Evolutionary conservation across 2,797 vertebrate species (phyloP), one percentile per base, ranked within the genome.

Genomic region (Graptemys geographica): DNA sequence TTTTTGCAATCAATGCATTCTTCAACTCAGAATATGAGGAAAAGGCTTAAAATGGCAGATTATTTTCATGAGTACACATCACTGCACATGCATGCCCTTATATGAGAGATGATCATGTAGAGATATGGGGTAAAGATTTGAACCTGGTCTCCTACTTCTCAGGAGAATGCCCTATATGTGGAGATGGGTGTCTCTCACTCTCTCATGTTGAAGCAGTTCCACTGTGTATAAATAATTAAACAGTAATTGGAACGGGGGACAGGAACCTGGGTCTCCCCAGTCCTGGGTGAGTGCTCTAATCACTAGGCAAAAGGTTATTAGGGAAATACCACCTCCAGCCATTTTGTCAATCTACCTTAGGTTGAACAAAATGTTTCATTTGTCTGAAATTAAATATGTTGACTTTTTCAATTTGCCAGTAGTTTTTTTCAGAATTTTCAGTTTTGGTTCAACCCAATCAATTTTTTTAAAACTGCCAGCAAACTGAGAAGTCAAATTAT

Each of bases 11-110:
- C 4, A 47, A 5, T 57, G 3, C 3, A 25, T 27, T 41, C 41
- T 44, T 44, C 23, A 76, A 6, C 25, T 92, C 52, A 55, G 53
- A 65, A 69, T 69, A 69, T 19, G 5, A 69, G 33, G 33, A 69
- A 69, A 80, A 81, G 9, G 5, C 0, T 62, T 83, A 92, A 81
- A 11, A 82, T 52, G 8, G 7, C 5, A 65, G 11, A 47, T 65
- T 82, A 89, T 49, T 76, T 23, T 15, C 16, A 72, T 78, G 62
- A 41, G 2, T 41, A 62, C 13, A 82, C 56, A 78, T 82, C 1
- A 31, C 57, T 59, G 3, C 5, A 25, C 37, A 4, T 76, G 8
- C 3, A 27, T 0, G 1, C 52, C 62, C 37, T n/a, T 21, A 18
- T 37, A 69, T 69, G 62, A 69, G 33, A 69, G 33, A n/a, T 69